These are phyloP conservation scores for Scomber scombrus DNA, from an alignment of 2,113 vertebrate species.

Conservation along the genomic window DNA sequence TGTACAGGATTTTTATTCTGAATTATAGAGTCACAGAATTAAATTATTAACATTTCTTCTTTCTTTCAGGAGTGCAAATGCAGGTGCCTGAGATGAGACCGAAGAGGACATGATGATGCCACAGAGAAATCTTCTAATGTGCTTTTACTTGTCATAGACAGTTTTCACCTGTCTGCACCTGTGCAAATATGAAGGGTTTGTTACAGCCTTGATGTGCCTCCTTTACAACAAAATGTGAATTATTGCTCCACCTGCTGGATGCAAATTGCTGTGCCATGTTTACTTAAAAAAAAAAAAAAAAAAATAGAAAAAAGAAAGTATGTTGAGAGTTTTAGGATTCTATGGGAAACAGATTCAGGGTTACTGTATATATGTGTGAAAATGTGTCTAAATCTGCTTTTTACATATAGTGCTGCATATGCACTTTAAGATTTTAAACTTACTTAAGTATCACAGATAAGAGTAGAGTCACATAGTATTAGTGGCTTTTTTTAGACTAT, in stretches of 20 bases:
- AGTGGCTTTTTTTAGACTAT: not conserved
- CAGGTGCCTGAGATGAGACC: conserved; percentile 2
- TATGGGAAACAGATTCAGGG: conserved; percentile 10
- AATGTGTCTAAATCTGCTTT: not conserved
- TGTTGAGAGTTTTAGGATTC: not conserved
- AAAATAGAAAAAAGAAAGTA: not conserved
- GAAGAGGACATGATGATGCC: not conserved
- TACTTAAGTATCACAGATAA: not conserved
- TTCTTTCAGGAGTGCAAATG: not conserved
- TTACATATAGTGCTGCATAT: not conserved
- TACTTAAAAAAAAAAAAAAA: not conserved
- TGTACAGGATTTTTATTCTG: not conserved
- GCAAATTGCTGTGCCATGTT: not conserved
- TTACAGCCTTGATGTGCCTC: not conserved
- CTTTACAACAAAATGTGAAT: not conserved
- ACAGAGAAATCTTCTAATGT: not conserved
- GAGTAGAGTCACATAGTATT: not conserved
- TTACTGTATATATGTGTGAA: conserved; percentile 39
- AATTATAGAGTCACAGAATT: not conserved
- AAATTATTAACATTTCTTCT: not conserved
- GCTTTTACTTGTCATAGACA: not conserved
- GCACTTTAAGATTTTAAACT: conserved; percentile 43
- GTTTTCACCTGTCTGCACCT: not conserved
- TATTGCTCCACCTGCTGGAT: conserved; percentile 43
- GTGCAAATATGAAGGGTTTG: conserved; percentile 3